These are phyloP conservation scores for Oophaga sylvatica DNA, from an alignment of 2,797 vertebrate genomes.

Conservation along the genomic window DNA sequence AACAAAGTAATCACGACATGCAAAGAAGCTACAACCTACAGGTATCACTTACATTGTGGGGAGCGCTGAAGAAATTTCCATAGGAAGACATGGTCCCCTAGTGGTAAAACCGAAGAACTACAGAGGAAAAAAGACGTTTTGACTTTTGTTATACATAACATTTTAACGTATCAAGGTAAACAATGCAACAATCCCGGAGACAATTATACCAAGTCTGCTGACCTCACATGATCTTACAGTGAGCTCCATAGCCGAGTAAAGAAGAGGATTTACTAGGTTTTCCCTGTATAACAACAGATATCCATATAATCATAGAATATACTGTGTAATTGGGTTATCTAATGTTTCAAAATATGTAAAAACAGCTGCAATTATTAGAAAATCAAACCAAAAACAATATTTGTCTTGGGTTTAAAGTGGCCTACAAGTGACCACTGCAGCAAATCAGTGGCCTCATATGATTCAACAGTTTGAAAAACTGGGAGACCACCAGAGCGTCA, in stretches of 20 bases:
- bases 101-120: constrained; percentile 25
- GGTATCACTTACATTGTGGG: background rate
- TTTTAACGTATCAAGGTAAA: background rate
- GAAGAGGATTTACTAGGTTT: background rate
- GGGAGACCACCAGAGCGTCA: too few relatives aligned
- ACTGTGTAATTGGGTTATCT: background rate
- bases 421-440: too few relatives aligned
- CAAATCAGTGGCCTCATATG: too few relatives aligned
- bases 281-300: background rate
- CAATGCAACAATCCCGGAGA: background rate
- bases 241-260: background rate
- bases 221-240: background rate
- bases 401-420: too few relatives aligned
- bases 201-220: background rate
- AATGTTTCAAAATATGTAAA: too few relatives aligned
- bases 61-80: background rate
- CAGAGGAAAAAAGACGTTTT: background rate
- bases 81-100: constrained; percentile 40
- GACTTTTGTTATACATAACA: background rate
- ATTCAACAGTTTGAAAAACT: too few relatives aligned
- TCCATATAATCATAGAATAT: background rate
- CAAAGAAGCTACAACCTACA: background rate
- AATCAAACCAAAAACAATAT: too few relatives aligned
- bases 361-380: too few relatives aligned
- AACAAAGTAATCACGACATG: background rate